Evolutionary conservation across 2,797 vertebrate genomes (phyloP), one percentile per base, ranked within the genome.

Genomic region (Girardinus metallicus): DNA sequence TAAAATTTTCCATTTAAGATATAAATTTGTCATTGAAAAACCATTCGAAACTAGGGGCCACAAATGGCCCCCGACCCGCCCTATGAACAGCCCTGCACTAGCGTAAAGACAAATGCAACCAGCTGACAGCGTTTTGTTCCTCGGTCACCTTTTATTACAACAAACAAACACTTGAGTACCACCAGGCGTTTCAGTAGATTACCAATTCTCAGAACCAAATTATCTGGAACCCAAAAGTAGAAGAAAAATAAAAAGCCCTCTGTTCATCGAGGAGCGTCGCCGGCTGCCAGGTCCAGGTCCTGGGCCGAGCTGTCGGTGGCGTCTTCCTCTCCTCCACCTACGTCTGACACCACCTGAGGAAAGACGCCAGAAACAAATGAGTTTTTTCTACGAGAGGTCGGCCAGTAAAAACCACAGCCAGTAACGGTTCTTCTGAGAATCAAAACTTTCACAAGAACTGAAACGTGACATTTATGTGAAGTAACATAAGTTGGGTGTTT

Each of bases 281-380:
- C 80, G 41, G 87, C 47, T 29, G 85, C 73, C 7, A 75, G 46
- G 85, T 84, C 47, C 1, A 79, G 1, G 49, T 91, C 89, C 46
- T 83, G 86, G 23, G 88, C 82, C 13, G 87, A 93, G 73, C 76
- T 76, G 11, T 86, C 88, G 1, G 83, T 70, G 64, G 81, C 44
- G 6, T 92, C 90, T 5, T 90, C 93, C 73, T 91, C 91, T 0
- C 85, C 89, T 83, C 83, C 92, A 1, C 87, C 86, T 43, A 90
- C 86, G 83, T 94, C 91, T 0, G 93, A 93, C 51, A 86, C 88
- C 78, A 92, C 92, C 96, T 96, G 70, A 31, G 66, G 49, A 31
- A 71, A 73, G 46, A 82, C n/a, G 29, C 8, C 44, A 60, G 46
- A n/a, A 49, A 16, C 8, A 64, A 64, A 64, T 36, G 2, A 1